phyloP scores from a whole-genome alignment of 2,888 invertebrate species.

The Hypena proboscidalis region DNA sequence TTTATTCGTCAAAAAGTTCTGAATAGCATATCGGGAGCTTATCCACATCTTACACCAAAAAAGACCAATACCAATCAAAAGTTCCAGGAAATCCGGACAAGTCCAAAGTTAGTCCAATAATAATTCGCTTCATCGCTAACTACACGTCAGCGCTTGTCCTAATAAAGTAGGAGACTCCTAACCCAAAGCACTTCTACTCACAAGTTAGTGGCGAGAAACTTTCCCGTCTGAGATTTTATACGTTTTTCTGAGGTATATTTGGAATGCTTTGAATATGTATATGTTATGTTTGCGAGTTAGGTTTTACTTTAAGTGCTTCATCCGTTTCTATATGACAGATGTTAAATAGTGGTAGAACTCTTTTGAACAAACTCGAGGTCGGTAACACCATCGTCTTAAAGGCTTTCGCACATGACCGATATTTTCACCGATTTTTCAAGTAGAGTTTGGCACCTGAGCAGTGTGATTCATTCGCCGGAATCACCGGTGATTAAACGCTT shows the following conservation, averaged over 20 bases:
- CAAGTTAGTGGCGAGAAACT: constrained; percentile 34
- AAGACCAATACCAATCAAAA: not conserved
- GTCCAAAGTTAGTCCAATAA: constrained; percentile 22
- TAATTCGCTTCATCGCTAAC: constrained; percentile 25
- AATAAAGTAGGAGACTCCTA: constrained; percentile 32
- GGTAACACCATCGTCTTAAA: too few species aligned
- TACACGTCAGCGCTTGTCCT: constrained; percentile 27
- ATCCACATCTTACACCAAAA: not conserved
- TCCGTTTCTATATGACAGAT: too few species aligned
- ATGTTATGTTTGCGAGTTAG: constrained; percentile 8
- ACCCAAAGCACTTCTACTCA: constrained; percentile 38
- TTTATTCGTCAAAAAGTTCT: too few species aligned
- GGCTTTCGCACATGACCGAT: too few species aligned
- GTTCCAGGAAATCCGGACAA: constrained; percentile 10
- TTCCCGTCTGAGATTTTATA: constrained; percentile 32
- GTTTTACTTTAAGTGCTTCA: too few species aligned
- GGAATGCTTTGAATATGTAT: constrained; percentile 23
- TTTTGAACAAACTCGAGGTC: too few species aligned
- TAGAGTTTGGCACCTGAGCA: too few species aligned
- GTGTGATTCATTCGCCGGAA: too few species aligned
- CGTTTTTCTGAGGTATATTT: constrained; percentile 22
- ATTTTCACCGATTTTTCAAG: too few species aligned
- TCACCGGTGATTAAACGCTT: too few species aligned
- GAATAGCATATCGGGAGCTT: not conserved
- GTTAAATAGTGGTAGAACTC: too few species aligned